A percentile compares a stretch with the other conserved stretches of the same genome.
phyloP scores from a whole-genome alignment of 30 jellyfish, hydroid and myxozoan genomes.

The Clytia hemisphaerica region DNA sequence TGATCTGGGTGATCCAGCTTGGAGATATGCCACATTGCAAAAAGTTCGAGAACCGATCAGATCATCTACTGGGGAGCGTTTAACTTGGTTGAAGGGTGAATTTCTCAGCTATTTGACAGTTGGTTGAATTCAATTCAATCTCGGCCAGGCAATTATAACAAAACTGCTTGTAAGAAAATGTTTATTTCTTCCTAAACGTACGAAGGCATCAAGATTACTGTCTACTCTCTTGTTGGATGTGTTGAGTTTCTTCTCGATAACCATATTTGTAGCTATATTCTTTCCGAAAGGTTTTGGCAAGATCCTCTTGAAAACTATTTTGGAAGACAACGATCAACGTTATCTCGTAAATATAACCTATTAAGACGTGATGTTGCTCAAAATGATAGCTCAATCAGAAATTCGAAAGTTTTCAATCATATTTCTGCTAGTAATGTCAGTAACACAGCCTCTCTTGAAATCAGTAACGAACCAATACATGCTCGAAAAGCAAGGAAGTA shows the following conservation, averaged over 20 bases:
- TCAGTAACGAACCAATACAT: no score
- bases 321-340: no score
- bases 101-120: slow-evolving; percentile 5
- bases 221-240: not conserved
- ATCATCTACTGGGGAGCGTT: not conserved
- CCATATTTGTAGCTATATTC: not conserved
- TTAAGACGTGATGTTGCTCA: no score
- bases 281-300: slow-evolving; percentile 16
- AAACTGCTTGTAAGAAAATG: slow-evolving; percentile 3
- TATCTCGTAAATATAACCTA: no score
- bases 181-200: slow-evolving; percentile 14
- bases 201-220: slow-evolving; percentile 17
- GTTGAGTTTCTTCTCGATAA: not conserved
- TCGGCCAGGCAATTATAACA: slow-evolving; percentile 6
- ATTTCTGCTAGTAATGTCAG: no score
- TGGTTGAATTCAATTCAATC: slow-evolving; percentile 4
- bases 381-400: no score
- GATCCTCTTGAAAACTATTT: slow-evolving; percentile 25
- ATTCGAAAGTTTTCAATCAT: no score
- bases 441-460: no score
- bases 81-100: slow-evolving; percentile 4
- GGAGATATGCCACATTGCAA: slow-evolving; percentile 28
- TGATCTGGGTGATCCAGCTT: slow-evolving; percentile 47
- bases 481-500: no score
- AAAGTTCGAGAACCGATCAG: slow-evolving; percentile 15